Evolutionary conservation across 2,888 invertebrate species (phyloP), one percentile per base, ranked within the genome.

Genomic region (Scrobipalpa atriplicella): DNA sequence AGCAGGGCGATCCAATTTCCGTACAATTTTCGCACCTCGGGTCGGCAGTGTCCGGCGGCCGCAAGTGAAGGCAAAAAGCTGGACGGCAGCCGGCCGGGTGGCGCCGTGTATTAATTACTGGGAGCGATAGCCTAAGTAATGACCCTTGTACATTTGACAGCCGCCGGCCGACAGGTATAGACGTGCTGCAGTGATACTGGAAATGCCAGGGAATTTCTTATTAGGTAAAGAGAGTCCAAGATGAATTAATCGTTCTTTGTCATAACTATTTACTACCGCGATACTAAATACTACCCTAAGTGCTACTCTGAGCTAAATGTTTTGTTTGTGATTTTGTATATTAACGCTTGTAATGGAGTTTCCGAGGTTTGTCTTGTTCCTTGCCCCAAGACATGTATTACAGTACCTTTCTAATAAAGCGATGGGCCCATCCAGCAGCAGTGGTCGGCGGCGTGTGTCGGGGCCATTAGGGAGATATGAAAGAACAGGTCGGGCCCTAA

Each of bases 401-500:
- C 10, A 1, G 10, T 11, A 10, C 13, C 13, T 47, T 47, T 47
- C 47, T 47, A 47, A 47, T 47, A 47, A 43, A 11, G 13, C 5
- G 29, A 29, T 29, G 29, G 29, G 41, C 18, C 41, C 39, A 61
- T 61, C 61, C 41, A 61, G 61, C 13, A 39, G 54, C 18, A 2
- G 19, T 56, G 54, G 21, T 38, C 16, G 11, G 36, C 16, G 39
- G 16, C 67, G 71, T 71, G 75, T 75, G 75, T 77, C 77, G 83
- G 83, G 86, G 86, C 89, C 91, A 91, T 92, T 92, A 92, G 91
- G 78, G 89, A 83, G 90, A 90, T 92, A 90, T 90, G 91, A 91
- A 90, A 89, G 91, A 88, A 87, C 91, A 91, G 91, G 91, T 91
- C 91, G 87, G 89, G 85, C 87, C 88, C 90, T 92, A 91, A 92